phyloP scores from a whole-genome alignment of 2,113 vertebrate genomes.

The Junco hyemalis region DNA sequence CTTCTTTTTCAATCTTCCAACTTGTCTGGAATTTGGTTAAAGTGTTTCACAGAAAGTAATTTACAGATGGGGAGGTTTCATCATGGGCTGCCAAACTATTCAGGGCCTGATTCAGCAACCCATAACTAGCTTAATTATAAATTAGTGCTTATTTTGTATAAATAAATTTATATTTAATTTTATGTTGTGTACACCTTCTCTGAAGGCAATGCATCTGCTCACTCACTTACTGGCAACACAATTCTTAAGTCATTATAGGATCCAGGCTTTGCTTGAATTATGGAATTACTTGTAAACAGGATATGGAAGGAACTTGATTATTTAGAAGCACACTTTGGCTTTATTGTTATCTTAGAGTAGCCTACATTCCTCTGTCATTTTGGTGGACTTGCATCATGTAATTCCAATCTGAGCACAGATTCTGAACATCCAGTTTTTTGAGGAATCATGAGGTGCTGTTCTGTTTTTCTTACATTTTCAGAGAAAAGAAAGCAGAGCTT shows the following conservation, averaged over 20 bases:
- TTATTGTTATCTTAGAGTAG: background rate
- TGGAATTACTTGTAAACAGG: background rate
- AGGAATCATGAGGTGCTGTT: background rate
- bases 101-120: background rate
- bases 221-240: background rate
- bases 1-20: background rate
- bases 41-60: conserved; percentile 19
- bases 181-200: background rate
- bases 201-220: background rate
- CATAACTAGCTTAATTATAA: background rate
- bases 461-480: background rate
- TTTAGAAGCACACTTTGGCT: background rate
- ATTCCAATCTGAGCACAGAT: background rate
- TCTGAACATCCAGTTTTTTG: background rate
- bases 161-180: background rate
- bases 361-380: background rate
- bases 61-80: background rate
- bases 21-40: background rate
- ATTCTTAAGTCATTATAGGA: background rate
- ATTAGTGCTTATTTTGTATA: background rate
- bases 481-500: background rate
- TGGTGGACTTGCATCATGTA: background rate
- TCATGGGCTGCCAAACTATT: background rate
- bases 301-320: background rate
- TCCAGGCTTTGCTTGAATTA: background rate